These are phyloP conservation scores for Lepus timidus DNA, from an alignment of 2,113 vertebrate species.

Conservation along the genomic window DNA sequence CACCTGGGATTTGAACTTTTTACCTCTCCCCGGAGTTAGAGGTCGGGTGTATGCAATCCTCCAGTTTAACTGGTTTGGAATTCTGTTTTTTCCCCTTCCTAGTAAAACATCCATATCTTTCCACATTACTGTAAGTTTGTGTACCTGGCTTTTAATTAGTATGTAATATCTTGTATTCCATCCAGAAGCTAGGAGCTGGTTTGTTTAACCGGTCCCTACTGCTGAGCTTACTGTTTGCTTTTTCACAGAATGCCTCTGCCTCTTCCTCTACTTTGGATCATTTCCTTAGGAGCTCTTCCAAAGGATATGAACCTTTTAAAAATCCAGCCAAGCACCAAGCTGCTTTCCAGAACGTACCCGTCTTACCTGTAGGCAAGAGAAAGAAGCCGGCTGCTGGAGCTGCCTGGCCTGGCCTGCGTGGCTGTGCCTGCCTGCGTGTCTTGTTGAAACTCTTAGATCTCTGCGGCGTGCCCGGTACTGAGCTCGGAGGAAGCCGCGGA, in stretches of 20 bases:
- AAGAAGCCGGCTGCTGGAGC: no score
- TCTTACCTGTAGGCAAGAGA: not conserved
- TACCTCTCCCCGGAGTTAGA: not conserved
- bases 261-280: not conserved
- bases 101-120: not conserved
- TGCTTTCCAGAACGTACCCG: not conserved
- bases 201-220: not conserved
- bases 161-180: conserved; percentile 29
- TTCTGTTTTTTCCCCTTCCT: not conserved
- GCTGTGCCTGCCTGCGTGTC: not conserved
- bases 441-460: not conserved
- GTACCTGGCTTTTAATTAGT: not conserved
- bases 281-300: conserved; percentile 36
- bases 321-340: not conserved
- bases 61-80: not conserved
- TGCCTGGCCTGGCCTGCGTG: not conserved
- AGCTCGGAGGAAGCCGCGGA: not conserved
- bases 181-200: not conserved
- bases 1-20: not conserved
- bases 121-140: not conserved
- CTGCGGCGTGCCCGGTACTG: not conserved
- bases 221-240: not conserved
- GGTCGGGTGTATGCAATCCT: not conserved
- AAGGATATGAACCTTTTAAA: not conserved
- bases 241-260: not conserved